Percentiles rank a stretch among this genome's conserved stretches.
Conservation (phyloP, 1,140 invertebrate genomes). For the Ectropis grisescens region DNA sequence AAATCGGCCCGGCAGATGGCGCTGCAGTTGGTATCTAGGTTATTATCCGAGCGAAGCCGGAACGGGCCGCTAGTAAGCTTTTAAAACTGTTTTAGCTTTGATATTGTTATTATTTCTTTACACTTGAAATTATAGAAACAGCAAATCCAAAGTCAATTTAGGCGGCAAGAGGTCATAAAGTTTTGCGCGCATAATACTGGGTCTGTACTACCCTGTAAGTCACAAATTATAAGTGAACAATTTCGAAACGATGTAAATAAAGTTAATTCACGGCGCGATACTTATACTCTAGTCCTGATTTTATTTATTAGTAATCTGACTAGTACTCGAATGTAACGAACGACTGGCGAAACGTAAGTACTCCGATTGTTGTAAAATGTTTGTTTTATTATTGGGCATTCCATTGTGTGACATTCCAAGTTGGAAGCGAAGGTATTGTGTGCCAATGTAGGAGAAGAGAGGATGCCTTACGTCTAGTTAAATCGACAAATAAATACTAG, state of each 20-base stretch:
- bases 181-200: too few relatives aligned
- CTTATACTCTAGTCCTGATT: constrained; percentile 63
- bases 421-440: constrained; percentile 46
- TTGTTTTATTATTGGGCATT: constrained; percentile 25
- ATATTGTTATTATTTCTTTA: too few relatives aligned
- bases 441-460: constrained; percentile 45
- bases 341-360: constrained; percentile 27
- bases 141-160: too few relatives aligned
- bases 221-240: constrained; percentile 37
- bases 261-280: constrained; percentile 50
- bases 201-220: constrained; percentile 21
- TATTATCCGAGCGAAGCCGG: too few relatives aligned
- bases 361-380: constrained; percentile 15
- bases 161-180: too few relatives aligned
- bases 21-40: too few relatives aligned
- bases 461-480: constrained; percentile 64
- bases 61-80: too few relatives aligned
- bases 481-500: constrained; percentile 65
- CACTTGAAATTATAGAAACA: too few relatives aligned
- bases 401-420: constrained; percentile 47
- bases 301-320: constrained; percentile 46
- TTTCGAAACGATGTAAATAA: constrained; percentile 32
- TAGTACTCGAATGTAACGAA: constrained; percentile 26
- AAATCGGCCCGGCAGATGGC: too few relatives aligned
- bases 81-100: too few relatives aligned